A percentile compares a stretch with the other conserved stretches of the same genome.
Conservation (phyloP, 2,888 invertebrate species). For the Dilophus febrilis region DNA sequence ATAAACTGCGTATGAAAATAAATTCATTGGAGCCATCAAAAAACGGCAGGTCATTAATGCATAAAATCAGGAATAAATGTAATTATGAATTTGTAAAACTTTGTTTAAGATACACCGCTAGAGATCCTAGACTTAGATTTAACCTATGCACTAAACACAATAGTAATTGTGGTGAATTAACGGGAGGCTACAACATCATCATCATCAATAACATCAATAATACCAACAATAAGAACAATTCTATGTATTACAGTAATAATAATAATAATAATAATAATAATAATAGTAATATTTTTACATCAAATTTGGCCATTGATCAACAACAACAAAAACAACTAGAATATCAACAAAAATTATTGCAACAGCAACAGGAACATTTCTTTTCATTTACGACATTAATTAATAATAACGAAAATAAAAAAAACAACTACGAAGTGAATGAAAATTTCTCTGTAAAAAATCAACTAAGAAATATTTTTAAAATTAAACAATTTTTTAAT, state of each 20-base stretch:
- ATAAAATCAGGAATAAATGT: slow-evolving; percentile 26
- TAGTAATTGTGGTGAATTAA: slow-evolving; percentile 11
- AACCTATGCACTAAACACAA: slow-evolving; percentile 13
- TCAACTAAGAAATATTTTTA: neutral
- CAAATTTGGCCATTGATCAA: neutral
- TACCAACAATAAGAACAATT: neutral
- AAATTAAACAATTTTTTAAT: neutral
- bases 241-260: no score
- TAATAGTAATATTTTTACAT: neutral
- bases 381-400: neutral
- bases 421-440: neutral
- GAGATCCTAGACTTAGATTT: slow-evolving; percentile 29
- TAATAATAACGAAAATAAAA: neutral
- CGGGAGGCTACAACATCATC: slow-evolving; percentile 4
- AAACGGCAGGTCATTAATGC: slow-evolving; percentile 25
- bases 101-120: slow-evolving; percentile 27
- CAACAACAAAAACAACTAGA: neutral
- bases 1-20: no score
- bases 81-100: slow-evolving; percentile 26
- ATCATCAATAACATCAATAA: no score
- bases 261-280: no score
- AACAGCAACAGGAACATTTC: no score
- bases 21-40: neutral
- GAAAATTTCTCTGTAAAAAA: neutral
- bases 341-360: neutral